Conservation (phyloP, 1,140 invertebrate species). For the fruit fly (Drosophila melanogaster) region Release_6_plus_ISO1_MT NT_037436.4:13636501-13637000, state of each 20-base stretch:
- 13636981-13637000: slow-evolving; percentile 1
- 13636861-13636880: slow-evolving; percentile 63
- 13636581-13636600: slow-evolving; percentile 66
- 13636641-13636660: slow-evolving; percentile 63
- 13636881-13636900: neutral
- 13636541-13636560: slow-evolving; percentile 41
- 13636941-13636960: slow-evolving; percentile 58
- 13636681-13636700: slow-evolving; percentile 83
- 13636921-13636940: slow-evolving; percentile 82
- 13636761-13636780: slow-evolving; percentile 50
- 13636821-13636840: slow-evolving; percentile 80
- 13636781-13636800: slow-evolving; percentile 63
- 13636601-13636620: slow-evolving; percentile 69
- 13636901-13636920: slow-evolving; percentile 79
- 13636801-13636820: slow-evolving; percentile 79
- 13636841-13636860: slow-evolving; percentile 80
- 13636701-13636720: slow-evolving; percentile 79
- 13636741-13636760: slow-evolving; percentile 9
- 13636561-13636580: neutral
- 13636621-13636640: slow-evolving; percentile 40
- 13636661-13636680: slow-evolving; percentile 56
- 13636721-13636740: slow-evolving; percentile 23
- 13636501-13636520: slow-evolving; percentile 31
- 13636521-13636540: slow-evolving; percentile 38
- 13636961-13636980: neutral